Evolutionary conservation across 2,888 invertebrate genomes (phyloP).

Genomic region (Lutraria lutraria): DNA sequence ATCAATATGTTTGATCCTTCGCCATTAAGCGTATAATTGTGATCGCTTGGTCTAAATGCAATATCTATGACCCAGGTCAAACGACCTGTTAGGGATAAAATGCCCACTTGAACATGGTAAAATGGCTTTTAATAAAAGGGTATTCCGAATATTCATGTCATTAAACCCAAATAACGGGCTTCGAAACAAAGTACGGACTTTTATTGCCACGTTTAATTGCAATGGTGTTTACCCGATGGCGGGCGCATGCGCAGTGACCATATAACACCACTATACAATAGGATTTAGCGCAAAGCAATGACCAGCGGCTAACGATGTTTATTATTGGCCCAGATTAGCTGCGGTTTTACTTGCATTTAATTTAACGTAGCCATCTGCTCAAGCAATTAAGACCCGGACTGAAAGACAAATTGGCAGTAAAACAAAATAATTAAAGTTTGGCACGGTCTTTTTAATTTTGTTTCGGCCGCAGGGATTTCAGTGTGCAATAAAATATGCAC

Average conservation of each 20-base stretch:
- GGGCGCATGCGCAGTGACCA: constrained; percentile 49
- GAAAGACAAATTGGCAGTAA: constrained; percentile 20
- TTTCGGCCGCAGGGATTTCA: background rate
- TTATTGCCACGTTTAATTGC: constrained; percentile 33
- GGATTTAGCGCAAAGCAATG: background rate
- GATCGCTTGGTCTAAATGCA: constrained; percentile 31
- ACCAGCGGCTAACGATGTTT: constrained; percentile 8
- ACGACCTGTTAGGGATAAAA: constrained; percentile 30
- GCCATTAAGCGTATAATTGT: constrained; percentile 25
- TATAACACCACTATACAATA: background rate
- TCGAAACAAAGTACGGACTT: constrained; percentile 28
- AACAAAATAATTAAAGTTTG: background rate
- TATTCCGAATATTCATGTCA: constrained; percentile 42
- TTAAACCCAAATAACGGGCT: constrained; percentile 55
- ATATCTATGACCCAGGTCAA: constrained; percentile 60
- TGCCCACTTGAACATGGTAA: constrained; percentile 46
- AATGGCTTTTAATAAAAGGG: constrained; percentile 54
- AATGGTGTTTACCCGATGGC: constrained; percentile 43
- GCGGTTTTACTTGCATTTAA: constrained; percentile 14
- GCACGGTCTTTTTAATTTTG: constrained; percentile 8
- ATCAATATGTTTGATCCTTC: constrained; percentile 33
- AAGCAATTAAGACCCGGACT: constrained; percentile 12
- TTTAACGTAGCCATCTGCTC: constrained; percentile 39
- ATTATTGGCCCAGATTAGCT: constrained; percentile 4
- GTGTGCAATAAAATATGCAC: background rate